These are phyloP conservation scores for Aelia acuminata DNA, from an alignment of 2,888 invertebrate genomes.

Conservation along the genomic window DNA sequence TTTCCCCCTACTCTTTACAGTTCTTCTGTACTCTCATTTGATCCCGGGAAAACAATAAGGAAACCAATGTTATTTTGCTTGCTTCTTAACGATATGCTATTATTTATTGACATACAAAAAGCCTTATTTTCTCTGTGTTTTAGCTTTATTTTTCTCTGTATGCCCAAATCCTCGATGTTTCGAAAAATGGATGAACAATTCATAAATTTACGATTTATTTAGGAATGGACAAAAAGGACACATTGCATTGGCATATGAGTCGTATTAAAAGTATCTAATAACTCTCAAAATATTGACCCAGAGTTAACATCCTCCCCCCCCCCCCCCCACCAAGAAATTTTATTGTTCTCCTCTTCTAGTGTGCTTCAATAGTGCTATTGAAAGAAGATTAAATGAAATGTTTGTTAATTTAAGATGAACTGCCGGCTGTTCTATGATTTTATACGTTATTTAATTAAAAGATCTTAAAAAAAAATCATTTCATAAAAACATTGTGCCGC, in stretches of 20 bases:
- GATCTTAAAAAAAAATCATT: no score
- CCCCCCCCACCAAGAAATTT: no score
- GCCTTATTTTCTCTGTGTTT: neutral
- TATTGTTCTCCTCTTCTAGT: no score
- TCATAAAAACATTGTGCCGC: no score
- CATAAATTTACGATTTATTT: neutral
- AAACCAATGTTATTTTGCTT: neutral
- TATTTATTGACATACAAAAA: neutral
- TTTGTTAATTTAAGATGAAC: no score
- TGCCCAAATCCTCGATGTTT: neutral
- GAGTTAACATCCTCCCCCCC: no score
- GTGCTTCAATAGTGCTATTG: no score
- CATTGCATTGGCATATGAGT: neutral
- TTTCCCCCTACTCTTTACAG: conserved; percentile 21
- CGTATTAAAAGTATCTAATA: neutral
- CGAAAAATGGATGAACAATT: neutral
- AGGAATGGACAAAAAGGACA: neutral
- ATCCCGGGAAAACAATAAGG: conserved; percentile 19
- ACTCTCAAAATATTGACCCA: neutral
- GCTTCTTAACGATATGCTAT: neutral
- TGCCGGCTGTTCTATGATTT: no score
- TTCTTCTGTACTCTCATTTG: neutral
- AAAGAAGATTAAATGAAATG: no score
- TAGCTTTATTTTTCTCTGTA: no score
- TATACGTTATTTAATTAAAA: no score